Evolutionary conservation across 2,113 vertebrate species (phyloP), one percentile per base, ranked within the genome.

Genomic region (Poeciliopsis prolifica): DNA sequence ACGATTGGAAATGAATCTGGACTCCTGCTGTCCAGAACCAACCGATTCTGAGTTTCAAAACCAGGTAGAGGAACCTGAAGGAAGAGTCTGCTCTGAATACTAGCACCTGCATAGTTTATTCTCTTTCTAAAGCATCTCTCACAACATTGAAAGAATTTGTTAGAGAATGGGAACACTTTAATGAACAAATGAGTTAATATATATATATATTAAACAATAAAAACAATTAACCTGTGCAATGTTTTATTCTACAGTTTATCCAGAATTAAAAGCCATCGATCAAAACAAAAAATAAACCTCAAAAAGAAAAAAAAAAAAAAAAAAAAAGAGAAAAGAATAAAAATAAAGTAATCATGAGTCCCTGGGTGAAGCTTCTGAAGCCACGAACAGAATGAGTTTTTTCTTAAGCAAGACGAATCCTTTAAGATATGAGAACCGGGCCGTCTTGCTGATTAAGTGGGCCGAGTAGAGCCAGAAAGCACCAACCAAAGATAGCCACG

Each of bases 31-130:
- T 42, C 3, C 40, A 42, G 40, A 15, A 42, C 40, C 15, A 15
- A 42, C 40, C 10, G 10, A 29, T 29, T 29, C 29, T 3, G 29
- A 29, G 29, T 29, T 29, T 29, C 29, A 29, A 29, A 29, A 29
- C 29, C 29, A 29, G 29, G 29, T 29, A 19, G 22, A 10, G 58
- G 66, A 67, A 62, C 5, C 54, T 79, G 26, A 82, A 83, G 77
- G 73, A 74, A 83, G 60, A 86, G 66, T 31, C 61, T 60, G 63
- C 31, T 61, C 30, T 70, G 68, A 73, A 88, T 79, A 84, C 75
- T 72, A 84, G 75, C 67, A 69, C 89, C 92, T 92, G 90, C 89
- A 92, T 92, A 91, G 91, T 93, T 92, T 89, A 91, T 91, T 91
- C 75, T 90, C 80, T 74, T 89, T 82, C 83, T 76, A 90, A 89